Conservation (phyloP, 2,113 vertebrate genomes). For the Marcusenius ussheri region DNA sequence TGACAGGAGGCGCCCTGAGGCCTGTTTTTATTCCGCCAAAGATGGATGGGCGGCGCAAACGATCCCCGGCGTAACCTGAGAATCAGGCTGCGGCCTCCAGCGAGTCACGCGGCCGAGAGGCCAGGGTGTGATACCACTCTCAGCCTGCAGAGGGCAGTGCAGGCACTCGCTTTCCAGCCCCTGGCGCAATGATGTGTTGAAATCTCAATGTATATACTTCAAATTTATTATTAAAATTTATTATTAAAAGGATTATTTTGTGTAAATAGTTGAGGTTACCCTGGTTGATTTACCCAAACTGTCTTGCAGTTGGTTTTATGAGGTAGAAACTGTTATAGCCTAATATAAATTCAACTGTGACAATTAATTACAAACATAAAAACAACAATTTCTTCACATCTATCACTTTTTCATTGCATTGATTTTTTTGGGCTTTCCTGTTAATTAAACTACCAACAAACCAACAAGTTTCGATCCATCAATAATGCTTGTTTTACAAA, state of each 20-base stretch:
- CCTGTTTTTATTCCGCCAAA: background rate
- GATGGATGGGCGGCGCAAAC: background rate
- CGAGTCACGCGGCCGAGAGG: background rate
- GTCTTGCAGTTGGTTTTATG: background rate
- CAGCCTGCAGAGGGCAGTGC: background rate
- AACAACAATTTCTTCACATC: background rate
- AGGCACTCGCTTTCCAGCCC: background rate
- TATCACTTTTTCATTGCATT: background rate
- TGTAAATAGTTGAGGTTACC: background rate
- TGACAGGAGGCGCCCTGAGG: background rate
- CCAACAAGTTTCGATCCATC: background rate
- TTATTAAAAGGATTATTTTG: background rate
- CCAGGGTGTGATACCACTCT: background rate
- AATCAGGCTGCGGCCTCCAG: background rate
- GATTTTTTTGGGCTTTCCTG: background rate
- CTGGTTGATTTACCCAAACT: background rate
- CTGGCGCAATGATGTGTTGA: background rate
- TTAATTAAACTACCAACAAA: background rate
- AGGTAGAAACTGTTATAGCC: background rate
- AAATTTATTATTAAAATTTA: background rate
- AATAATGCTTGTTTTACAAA: background rate
- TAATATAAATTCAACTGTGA: background rate
- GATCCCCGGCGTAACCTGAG: background rate
- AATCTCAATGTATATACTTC: background rate
- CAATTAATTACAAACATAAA: background rate